Conservation (phyloP, 2,797 vertebrate genomes). For the Odontamblyopus lacepedii region DNA sequence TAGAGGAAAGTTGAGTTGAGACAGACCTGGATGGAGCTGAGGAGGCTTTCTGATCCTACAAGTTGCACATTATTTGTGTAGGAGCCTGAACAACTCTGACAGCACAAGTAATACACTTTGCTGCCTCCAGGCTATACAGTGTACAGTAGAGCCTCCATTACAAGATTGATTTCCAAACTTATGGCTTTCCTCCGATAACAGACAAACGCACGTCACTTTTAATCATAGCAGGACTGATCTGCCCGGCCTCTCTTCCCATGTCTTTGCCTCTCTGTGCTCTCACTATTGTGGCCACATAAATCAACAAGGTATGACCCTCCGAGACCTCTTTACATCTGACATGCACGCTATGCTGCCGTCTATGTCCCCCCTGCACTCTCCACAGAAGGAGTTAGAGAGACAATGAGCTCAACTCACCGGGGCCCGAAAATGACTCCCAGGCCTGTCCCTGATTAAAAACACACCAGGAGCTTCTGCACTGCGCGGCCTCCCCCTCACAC, state of each 20-base stretch:
- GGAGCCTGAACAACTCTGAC: constrained; percentile 23
- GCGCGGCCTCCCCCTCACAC: constrained; percentile 61
- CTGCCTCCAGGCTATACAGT: constrained; percentile 20
- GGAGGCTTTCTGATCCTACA: constrained; percentile 18
- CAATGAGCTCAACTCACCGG: constrained; percentile 77
- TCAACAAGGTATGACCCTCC: constrained; percentile 52
- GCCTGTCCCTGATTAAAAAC: constrained; percentile 84
- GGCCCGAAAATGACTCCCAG: constrained; percentile 80
- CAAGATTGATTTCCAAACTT: constrained; percentile 39
- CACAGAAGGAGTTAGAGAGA: constrained; percentile 69
- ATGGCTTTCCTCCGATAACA: constrained; percentile 49
- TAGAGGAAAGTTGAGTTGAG: constrained; percentile 8
- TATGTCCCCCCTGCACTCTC: constrained; percentile 34
- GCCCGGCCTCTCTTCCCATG: constrained; percentile 36
- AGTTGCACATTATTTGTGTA: constrained; percentile 9
- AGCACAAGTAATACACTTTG: constrained; percentile 4
- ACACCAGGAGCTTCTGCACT: constrained; percentile 83
- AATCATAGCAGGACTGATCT: constrained; percentile 30
- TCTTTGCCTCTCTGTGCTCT: constrained; percentile 26
- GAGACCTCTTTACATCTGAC: constrained; percentile 64
- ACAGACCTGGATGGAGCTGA: constrained; percentile 8
- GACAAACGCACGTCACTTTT: constrained; percentile 45
- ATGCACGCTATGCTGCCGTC: constrained; percentile 52
- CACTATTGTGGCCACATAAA: constrained; percentile 55
- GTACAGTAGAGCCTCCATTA: constrained; percentile 27